These are phyloP conservation scores for Bombus balteatus DNA, from an alignment of 1,140 invertebrate genomes.

Conservation along the genomic window DNA sequence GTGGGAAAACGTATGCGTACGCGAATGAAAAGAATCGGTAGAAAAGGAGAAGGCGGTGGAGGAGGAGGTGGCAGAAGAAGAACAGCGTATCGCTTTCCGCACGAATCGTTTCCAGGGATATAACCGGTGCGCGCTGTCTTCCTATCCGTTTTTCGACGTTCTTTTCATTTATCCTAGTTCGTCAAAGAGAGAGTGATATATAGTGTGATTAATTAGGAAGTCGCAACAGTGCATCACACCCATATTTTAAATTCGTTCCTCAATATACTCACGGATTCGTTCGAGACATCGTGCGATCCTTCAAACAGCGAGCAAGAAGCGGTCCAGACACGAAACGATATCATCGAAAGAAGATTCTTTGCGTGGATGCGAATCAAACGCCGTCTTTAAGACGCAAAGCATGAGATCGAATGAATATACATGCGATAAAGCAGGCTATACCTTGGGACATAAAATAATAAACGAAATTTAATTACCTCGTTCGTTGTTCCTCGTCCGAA, in stretches of 20 bases:
- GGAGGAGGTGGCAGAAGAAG: conserved; percentile 45
- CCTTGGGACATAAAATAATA: not conserved
- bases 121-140: conserved; percentile 19
- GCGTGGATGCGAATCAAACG: not conserved
- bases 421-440: not conserved
- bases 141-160: conserved; percentile 26
- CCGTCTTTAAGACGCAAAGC: not conserved
- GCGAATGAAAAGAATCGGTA: conserved; percentile 52
- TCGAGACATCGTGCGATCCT: not conserved
- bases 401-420: not conserved
- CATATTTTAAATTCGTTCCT: conserved; percentile 18
- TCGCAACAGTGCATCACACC: conserved; percentile 7
- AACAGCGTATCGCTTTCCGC: conserved; percentile 43
- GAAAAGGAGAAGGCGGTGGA: conserved; percentile 22
- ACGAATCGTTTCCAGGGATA: conserved; percentile 46
- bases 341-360: not conserved
- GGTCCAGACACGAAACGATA: not conserved
- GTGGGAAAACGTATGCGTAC: conserved; percentile 41
- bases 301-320: not conserved
- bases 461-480: conserved; percentile 4
- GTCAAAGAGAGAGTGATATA: conserved; percentile 18
- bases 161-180: conserved; percentile 24
- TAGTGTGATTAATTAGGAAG: conserved; percentile 29
- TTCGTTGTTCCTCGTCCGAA: not conserved
- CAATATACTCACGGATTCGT: not conserved